These are phyloP conservation scores for Tethya wilhelma DNA, from an alignment of 37 sponge, comb jelly and placozoan species.

Conservation along the genomic window DNA sequence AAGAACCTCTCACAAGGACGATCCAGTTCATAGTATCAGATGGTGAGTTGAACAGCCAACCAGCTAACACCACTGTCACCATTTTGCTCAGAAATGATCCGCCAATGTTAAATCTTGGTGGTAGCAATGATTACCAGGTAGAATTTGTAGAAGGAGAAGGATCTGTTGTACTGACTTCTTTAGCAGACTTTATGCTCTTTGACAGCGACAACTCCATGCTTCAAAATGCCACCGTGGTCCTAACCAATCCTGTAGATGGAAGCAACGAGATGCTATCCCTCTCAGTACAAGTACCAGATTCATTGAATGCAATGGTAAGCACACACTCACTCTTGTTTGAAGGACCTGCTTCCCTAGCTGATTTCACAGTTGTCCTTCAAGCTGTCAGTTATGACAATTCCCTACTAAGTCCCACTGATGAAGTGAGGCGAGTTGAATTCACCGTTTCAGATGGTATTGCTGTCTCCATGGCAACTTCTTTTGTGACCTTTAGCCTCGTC, in stretches of 20 bases:
- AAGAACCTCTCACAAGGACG: constrained; percentile 9
- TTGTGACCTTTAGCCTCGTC: constrained; percentile 47
- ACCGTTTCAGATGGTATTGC: constrained; percentile 57
- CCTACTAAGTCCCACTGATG: constrained; percentile 20
- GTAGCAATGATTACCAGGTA: constrained; percentile 43
- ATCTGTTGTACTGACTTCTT: constrained; percentile 33
- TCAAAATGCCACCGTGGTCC: constrained; percentile 35
- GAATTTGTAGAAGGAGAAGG: constrained; percentile 52
- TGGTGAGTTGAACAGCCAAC: constrained; percentile 30
- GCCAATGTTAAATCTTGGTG: constrained; percentile 57
- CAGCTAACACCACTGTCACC: constrained; percentile 13
- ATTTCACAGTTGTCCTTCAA: constrained; percentile 17
- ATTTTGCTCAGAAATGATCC: constrained; percentile 54
- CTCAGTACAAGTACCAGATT: neutral
- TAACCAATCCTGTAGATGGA: constrained; percentile 62
- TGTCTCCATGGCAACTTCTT: constrained; percentile 44
- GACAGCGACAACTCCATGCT: constrained; percentile 58
- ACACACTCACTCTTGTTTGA: constrained; percentile 7
- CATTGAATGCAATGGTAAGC: neutral
- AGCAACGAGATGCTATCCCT: constrained; percentile 52
- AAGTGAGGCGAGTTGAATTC: constrained; percentile 39
- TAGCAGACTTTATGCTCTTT: constrained; percentile 11
- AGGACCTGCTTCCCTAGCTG: constrained; percentile 45
- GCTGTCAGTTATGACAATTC: constrained; percentile 52
- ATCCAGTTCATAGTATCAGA: constrained; percentile 46